Evolutionary conservation across 23 tunicate species (phyloP).

Genomic region (Styela clava): DNA sequence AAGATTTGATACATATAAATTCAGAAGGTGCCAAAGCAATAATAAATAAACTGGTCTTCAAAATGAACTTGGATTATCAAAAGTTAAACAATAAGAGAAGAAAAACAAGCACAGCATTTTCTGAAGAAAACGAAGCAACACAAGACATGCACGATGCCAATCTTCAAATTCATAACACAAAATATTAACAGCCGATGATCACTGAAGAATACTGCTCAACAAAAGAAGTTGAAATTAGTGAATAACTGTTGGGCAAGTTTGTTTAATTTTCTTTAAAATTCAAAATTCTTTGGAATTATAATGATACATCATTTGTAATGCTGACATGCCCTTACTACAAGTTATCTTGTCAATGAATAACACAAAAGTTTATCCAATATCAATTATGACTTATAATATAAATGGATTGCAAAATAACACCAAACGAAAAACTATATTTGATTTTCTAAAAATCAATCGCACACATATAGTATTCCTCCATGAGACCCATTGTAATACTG

Average conservation of each 20-base stretch:
- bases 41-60: background rate
- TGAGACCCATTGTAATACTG: background rate
- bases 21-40: background rate
- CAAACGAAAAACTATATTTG: background rate
- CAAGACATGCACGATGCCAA: background rate
- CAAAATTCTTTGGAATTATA: no score
- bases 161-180: no score
- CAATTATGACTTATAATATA: background rate
- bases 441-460: background rate
- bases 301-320: no score
- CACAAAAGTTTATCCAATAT: no score
- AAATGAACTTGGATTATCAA: background rate
- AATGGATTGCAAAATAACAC: background rate
- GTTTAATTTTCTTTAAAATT: no score
- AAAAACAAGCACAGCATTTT: background rate
- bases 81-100: background rate
- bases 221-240: background rate
- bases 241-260: background rate
- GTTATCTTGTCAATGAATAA: no score
- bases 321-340: no score
- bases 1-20: background rate
- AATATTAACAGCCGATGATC: no score
- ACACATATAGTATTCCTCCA: background rate
- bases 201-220: no score
- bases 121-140: background rate